These are phyloP conservation scores for Nasonia vitripennis DNA, from an alignment of 1,140 invertebrate genomes.

Conservation along the genomic window DNA sequence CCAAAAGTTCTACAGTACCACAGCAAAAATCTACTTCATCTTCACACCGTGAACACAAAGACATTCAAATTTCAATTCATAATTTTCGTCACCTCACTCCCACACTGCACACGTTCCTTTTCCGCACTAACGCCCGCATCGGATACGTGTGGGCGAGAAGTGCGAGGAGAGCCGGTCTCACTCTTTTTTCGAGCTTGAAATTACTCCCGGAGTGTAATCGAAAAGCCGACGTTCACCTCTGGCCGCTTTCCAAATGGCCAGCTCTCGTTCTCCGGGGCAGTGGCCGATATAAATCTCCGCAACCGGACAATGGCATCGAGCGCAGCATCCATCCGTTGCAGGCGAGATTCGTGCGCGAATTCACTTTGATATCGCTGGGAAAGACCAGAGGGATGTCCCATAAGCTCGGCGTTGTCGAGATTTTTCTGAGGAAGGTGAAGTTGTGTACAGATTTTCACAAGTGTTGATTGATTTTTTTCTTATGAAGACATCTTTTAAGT, in stretches of 20 bases:
- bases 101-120: no score
- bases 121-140: no score
- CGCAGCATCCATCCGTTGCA: background rate
- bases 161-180: background rate
- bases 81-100: no score
- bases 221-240: constrained; percentile 24
- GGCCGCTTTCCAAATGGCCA: constrained; percentile 18
- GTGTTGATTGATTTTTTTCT: background rate
- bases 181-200: constrained; percentile 18
- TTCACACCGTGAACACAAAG: no score
- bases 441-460: background rate
- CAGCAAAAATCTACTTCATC: no score
- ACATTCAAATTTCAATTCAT: background rate
- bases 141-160: background rate
- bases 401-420: background rate
- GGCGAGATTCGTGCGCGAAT: background rate
- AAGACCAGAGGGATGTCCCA: background rate
- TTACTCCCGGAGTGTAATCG: constrained; percentile 32
- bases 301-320: constrained; percentile 6
- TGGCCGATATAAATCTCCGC: constrained; percentile 24
- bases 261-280: constrained; percentile 6
- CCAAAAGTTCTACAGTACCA: no score
- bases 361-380: constrained; percentile 11
- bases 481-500: no score
- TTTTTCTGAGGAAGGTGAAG: background rate